Conservation (phyloP, 1,140 invertebrate species). For the Drosophila prosaltans region DNA sequence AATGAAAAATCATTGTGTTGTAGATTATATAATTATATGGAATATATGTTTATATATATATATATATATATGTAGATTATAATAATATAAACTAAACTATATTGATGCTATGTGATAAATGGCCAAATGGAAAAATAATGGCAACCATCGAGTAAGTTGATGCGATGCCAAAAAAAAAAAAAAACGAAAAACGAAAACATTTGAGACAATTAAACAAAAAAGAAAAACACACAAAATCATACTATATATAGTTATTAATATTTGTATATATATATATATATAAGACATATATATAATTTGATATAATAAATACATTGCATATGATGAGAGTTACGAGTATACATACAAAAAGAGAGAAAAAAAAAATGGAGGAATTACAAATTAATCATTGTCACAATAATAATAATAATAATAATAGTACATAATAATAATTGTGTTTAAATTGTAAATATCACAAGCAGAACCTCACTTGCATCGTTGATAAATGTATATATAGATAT, state of each 20-base stretch:
- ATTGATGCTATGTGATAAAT: conserved; percentile 2
- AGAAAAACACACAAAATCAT: background rate
- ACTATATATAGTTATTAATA: conserved; percentile 35
- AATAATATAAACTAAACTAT: conserved; percentile 1
- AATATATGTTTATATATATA: background rate
- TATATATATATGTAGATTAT: background rate
- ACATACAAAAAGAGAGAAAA: conserved; percentile 41
- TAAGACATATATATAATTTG: conserved; percentile 23
- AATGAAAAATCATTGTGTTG: conserved; percentile 36
- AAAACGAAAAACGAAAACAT: background rate
- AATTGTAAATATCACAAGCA: conserved; percentile 82
- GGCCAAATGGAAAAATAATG: conserved; percentile 1
- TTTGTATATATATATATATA: conserved; percentile 5
- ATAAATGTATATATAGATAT: conserved; percentile 61
- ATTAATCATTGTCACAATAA: conserved; percentile 44
- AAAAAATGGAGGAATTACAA: conserved; percentile 11
- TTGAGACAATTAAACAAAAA: conserved; percentile 21
- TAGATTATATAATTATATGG: conserved; percentile 11
- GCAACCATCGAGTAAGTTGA: background rate
- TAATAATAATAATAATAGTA: conserved; percentile 70
- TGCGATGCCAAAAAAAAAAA: background rate
- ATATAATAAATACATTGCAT: conserved; percentile 54
- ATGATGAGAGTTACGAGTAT: conserved; percentile 28
- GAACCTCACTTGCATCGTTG: conserved; percentile 78
- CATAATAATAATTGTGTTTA: conserved; percentile 71